Percentiles rank a stretch among this genome's conserved stretches.
Conservation (phyloP, 2,113 vertebrate genomes). For the Channa maculata region DNA sequence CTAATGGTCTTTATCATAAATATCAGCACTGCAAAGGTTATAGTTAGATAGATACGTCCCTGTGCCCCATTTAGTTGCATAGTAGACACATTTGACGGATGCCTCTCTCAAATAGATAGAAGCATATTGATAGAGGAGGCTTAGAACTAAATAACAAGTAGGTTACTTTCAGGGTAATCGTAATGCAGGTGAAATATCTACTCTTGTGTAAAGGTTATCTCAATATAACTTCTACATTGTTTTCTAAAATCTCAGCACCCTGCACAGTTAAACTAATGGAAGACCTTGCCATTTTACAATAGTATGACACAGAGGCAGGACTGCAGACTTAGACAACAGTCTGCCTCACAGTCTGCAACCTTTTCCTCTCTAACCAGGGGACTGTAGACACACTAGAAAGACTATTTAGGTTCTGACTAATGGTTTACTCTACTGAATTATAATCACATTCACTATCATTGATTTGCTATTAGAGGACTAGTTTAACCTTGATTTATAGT, state of each 20-base stretch:
- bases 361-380: neutral
- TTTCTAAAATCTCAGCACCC: slow-evolving; percentile 63
- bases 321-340: slow-evolving; percentile 14
- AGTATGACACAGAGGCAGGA: slow-evolving; percentile 38
- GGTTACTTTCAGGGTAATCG: slow-evolving; percentile 74
- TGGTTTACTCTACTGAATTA: slow-evolving; percentile 65
- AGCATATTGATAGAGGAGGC: slow-evolving; percentile 77
- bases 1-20: slow-evolving; percentile 85
- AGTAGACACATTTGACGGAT: slow-evolving; percentile 76
- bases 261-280: slow-evolving; percentile 73
- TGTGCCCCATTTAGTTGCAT: slow-evolving; percentile 77
- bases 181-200: slow-evolving; percentile 83
- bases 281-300: slow-evolving; percentile 54
- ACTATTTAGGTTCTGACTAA: slow-evolving; percentile 67
- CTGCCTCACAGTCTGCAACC: slow-evolving; percentile 15
- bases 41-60: slow-evolving; percentile 81
- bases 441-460: slow-evolving; percentile 76
- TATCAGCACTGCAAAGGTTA: slow-evolving; percentile 85
- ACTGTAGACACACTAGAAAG: neutral
- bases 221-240: slow-evolving; percentile 79
- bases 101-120: slow-evolving; percentile 54
- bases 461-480: slow-evolving; percentile 79
- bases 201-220: slow-evolving; percentile 84
- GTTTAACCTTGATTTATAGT: slow-evolving; percentile 78
- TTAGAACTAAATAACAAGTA: slow-evolving; percentile 81